Evolutionary conservation across 2,888 invertebrate species (phyloP).

Genomic region (Zaprionus lineosus): DNA sequence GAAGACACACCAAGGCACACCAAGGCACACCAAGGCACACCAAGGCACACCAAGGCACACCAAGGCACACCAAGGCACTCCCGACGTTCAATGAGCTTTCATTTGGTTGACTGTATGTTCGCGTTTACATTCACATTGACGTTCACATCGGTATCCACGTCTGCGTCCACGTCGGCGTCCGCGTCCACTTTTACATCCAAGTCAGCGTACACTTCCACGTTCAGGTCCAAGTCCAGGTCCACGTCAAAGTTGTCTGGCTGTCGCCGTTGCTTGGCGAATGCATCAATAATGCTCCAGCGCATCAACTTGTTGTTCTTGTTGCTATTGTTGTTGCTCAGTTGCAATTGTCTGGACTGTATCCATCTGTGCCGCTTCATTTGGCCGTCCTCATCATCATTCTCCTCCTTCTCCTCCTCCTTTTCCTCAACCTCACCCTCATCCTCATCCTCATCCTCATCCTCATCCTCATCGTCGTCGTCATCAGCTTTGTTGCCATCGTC

Average conservation of each 20-base stretch:
- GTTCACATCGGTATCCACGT: background rate
- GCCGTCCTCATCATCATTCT: conserved; percentile 10
- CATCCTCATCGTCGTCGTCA: conserved; percentile 45
- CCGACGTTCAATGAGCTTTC: conserved; percentile 40
- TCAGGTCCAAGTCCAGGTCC: conserved; percentile 35
- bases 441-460: conserved; percentile 6
- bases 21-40: conserved; percentile 12
- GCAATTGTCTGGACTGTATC: conserved; percentile 66
- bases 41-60: conserved; percentile 3
- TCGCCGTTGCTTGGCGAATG: conserved; percentile 68
- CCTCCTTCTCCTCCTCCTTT: conserved; percentile 29
- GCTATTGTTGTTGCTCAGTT: conserved; percentile 7
- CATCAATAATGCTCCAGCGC: conserved; percentile 71
- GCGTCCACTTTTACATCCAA: background rate
- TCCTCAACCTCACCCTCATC: conserved; percentile 29
- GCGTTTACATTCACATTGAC: background rate
- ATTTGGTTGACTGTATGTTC: conserved; percentile 10
- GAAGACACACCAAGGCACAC: background rate
- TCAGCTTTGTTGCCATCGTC: conserved; percentile 19
- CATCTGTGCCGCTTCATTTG: conserved; percentile 71
- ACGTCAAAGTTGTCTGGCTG: conserved; percentile 72
- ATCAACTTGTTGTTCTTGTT: conserved; percentile 51
- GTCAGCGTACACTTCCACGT: conserved; percentile 6
- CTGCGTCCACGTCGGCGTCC: background rate
- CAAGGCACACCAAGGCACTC: conserved; percentile 15